Evolutionary conservation across 2,888 invertebrate genomes (phyloP).

Genomic region (Ceratothoa steindachneri): DNA sequence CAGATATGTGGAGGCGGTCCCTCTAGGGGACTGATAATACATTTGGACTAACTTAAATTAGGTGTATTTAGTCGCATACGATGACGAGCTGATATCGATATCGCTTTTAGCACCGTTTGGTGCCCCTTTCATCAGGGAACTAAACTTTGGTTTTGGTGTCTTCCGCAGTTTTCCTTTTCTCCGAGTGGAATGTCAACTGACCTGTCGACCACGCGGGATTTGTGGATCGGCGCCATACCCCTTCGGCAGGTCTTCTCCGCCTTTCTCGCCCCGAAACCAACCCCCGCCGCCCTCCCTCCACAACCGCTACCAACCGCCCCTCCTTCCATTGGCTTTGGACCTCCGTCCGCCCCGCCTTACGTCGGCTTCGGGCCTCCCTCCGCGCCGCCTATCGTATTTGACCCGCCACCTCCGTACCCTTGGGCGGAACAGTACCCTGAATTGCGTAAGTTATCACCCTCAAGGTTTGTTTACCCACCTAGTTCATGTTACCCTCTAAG

Average conservation of each 20-base stretch:
- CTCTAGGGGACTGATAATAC: no score
- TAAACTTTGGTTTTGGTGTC: no score
- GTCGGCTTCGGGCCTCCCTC: neutral
- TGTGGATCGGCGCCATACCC: slow-evolving; percentile 7
- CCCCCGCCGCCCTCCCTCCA: neutral
- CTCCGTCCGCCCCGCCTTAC: neutral
- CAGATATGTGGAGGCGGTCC: no score
- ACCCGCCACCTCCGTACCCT: neutral
- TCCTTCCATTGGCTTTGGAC: neutral
- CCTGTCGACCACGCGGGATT: neutral
- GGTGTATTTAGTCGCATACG: no score
- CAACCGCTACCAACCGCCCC: neutral
- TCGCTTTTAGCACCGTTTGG: no score
- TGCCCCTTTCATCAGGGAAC: no score
- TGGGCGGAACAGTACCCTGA: slow-evolving; percentile 16
- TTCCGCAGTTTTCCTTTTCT: neutral
- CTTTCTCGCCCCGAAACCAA: neutral
- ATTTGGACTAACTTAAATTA: no score
- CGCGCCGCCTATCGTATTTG: neutral
- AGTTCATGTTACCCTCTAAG: no score
- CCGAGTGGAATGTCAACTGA: neutral
- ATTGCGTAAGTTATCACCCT: slow-evolving; percentile 7
- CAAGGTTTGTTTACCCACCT: neutral
- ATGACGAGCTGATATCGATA: no score
- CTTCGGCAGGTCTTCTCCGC: neutral